These are phyloP conservation scores for Sycophila texana DNA, from an alignment of 2,888 invertebrate genomes.

Conservation along the genomic window DNA sequence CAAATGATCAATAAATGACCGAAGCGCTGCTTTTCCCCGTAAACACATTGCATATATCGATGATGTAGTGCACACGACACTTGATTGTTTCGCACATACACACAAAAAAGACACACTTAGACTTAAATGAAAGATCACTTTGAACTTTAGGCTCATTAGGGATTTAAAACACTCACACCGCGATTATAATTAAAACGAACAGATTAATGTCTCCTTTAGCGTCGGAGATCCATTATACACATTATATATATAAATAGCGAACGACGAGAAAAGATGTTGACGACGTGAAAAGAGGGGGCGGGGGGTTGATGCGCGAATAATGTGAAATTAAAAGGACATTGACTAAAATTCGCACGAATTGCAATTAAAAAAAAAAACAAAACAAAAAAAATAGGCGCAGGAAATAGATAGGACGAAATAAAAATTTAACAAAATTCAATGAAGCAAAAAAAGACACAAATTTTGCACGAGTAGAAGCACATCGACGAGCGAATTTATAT, in stretches of 20 bases:
- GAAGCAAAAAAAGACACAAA: background rate
- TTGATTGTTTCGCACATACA: conserved; percentile 74
- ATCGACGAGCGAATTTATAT: conserved; percentile 32
- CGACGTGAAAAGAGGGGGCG: background rate
- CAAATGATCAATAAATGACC: conserved; percentile 7
- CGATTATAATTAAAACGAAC: conserved; percentile 36
- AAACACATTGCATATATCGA: conserved; percentile 58
- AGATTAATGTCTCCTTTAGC: conserved; percentile 51
- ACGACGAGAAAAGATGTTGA: conserved; percentile 15
- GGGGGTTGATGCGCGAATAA: conserved; percentile 23
- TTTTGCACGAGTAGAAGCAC: conserved; percentile 47
- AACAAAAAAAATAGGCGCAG: conserved; percentile 29
- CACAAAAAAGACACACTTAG: conserved; percentile 61
- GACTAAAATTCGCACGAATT: conserved; percentile 13
- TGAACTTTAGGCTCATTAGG: conserved; percentile 59
- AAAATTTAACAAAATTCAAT: background rate
- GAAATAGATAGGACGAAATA: conserved; percentile 26
- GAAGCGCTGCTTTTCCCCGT: conserved; percentile 45
- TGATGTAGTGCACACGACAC: conserved; percentile 72
- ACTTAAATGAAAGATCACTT: conserved; percentile 65
- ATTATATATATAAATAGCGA: conserved; percentile 40
- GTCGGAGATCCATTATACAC: conserved; percentile 49
- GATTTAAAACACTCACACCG: conserved; percentile 28
- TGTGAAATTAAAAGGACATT: background rate
- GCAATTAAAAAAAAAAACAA: conserved; percentile 17